Evolutionary conservation across 2,888 invertebrate species (phyloP), one percentile per base, ranked within the genome.

Genomic region (Drosophila flavopinicola): DNA sequence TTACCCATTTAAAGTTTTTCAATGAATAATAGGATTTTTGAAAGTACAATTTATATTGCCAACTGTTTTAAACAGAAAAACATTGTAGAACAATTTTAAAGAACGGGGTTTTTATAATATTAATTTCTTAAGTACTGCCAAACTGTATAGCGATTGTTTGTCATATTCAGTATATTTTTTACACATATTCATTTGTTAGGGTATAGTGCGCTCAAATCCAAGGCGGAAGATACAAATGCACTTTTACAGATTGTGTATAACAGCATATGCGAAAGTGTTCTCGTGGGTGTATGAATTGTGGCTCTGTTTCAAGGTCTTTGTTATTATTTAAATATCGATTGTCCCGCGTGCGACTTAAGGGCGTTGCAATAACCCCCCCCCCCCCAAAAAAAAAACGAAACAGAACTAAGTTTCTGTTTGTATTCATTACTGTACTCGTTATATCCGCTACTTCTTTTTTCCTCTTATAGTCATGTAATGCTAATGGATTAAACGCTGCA

Each of bases 251-350:
- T 60, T 47, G 42, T 32, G n/a, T 44, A 13, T 7, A 24, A 17
- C 1, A 33, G 33, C 30, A 6, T 49, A 35, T 33, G 20, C 17
- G 35, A 24, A 13, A 20, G 44, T 65, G 27, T 39, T 6, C 35
- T 24, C 2, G 20, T 13, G 15, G 27, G 30, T 39, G 49, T 23
- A 17, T 51, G 51, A 32, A 51, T 49, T 65, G 58, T 51, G 58
- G 44, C 35, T 32, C 25, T 17, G 39, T 25, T 45, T 66, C 65
- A 87, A 79, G 85, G 83, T 61, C 68, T 38, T 39, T 60, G 74
- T 51, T 69, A 83, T 85, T 79, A 75, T 73, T 87, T 68, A 66
- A 74, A 71, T 72, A 86, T 85, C 78, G 85, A 88, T 83, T 87
- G 73, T 56, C 56, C 63, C 61, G 57, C 68, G 53, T 58, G 65